A percentile compares a stretch with the other conserved stretches of the same genome.
phyloP scores from a whole-genome alignment of 92 coral and sea anemone genomes.

The Anthopleura xanthogrammica region DNA sequence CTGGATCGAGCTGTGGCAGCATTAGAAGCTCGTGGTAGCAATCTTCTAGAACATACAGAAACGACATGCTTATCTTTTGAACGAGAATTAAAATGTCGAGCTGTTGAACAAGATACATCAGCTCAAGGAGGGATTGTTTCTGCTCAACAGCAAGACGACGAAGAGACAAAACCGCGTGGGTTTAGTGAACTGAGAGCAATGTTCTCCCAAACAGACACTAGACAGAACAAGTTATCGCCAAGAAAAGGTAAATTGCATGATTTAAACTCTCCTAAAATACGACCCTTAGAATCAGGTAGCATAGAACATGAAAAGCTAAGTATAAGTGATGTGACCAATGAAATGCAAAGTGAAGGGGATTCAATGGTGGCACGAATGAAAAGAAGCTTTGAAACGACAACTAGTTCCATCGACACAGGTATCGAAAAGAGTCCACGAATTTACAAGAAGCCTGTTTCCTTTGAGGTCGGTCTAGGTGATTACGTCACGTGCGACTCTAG shows the following conservation, averaged over 20 bases:
- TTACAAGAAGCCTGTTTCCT: constrained; percentile 32
- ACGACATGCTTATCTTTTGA: not conserved
- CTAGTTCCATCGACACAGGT: not conserved
- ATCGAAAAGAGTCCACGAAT: not conserved
- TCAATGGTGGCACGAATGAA: constrained; percentile 7
- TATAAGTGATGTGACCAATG: not conserved
- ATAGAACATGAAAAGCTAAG: not conserved
- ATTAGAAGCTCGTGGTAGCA: not conserved
- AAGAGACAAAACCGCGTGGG: constrained; percentile 12
- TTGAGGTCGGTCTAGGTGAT: constrained; percentile 37
- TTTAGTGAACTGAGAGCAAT: constrained; percentile 27
- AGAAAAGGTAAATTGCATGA: constrained; percentile 26
- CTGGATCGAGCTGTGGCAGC: constrained; percentile 11
- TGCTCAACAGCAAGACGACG: not conserved
- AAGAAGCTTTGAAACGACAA: constrained; percentile 8
- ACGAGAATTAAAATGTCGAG: not conserved
- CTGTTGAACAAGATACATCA: not conserved
- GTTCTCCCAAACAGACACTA: not conserved
- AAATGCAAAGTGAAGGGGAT: not conserved
- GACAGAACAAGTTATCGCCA: not conserved
- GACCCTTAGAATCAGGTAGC: not conserved
- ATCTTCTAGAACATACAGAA: constrained; percentile 1
- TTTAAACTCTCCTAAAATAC: constrained; percentile 42
- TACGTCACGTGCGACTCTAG: constrained; percentile 15
- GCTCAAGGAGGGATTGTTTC: not conserved